Conservation (phyloP, 1,140 invertebrate genomes). For the Prorops nasuta region DNA sequence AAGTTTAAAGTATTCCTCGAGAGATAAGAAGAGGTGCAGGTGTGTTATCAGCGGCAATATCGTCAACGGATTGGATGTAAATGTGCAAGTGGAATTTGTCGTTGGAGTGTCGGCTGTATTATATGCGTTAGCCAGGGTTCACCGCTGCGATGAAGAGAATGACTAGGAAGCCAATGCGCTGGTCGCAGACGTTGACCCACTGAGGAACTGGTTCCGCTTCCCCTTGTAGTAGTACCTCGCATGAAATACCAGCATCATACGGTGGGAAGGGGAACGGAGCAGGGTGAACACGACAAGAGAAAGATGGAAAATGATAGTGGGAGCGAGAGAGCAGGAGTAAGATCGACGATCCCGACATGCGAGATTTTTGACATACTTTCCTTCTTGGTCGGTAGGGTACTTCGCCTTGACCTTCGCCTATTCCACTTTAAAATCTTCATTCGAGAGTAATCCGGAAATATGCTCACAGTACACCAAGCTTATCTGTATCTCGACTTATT, state of each 20-base stretch:
- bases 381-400: slow-evolving; percentile 29
- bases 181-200: slow-evolving; percentile 53
- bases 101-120: too few species aligned
- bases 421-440: slow-evolving; percentile 34
- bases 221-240: slow-evolving; percentile 39
- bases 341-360: slow-evolving; percentile 17
- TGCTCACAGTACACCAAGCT: background rate
- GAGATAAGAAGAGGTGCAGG: too few species aligned
- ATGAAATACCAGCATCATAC: slow-evolving; percentile 12
- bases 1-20: too few species aligned
- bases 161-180: slow-evolving; percentile 19
- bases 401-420: slow-evolving; percentile 45
- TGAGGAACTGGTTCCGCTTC: slow-evolving; percentile 54
- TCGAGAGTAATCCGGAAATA: slow-evolving; percentile 1
- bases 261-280: slow-evolving; percentile 2
- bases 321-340: slow-evolving; percentile 8
- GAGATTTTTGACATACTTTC: slow-evolving; percentile 56
- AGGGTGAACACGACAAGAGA: slow-evolving; percentile 8
- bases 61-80: too few species aligned
- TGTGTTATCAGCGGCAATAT: too few species aligned
- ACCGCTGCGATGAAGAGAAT: background rate
- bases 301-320: background rate
- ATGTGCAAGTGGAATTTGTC: too few species aligned
- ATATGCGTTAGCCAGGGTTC: too few species aligned
- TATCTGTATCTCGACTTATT: too few species aligned